Percentiles rank a stretch among this genome's conserved stretches.
phyloP scores from a whole-genome alignment of 2,888 invertebrate species.

The Toxonevra muliebris region DNA sequence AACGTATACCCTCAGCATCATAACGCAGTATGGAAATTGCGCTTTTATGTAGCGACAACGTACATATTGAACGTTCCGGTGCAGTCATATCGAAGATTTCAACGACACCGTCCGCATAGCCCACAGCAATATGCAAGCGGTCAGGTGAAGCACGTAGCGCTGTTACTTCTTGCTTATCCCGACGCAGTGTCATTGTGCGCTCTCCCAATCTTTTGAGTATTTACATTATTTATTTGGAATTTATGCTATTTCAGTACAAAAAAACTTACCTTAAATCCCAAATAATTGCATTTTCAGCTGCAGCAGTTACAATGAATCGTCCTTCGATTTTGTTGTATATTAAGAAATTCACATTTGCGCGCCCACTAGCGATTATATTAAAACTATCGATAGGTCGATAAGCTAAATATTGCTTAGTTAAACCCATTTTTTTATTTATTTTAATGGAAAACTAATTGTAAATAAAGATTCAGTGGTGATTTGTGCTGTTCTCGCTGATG shows the following conservation, averaged over 20 bases:
- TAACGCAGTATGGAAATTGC: constrained; percentile 85
- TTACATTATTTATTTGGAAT: not conserved
- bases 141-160: constrained; percentile 79
- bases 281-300: constrained; percentile 91
- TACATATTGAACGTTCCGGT: constrained; percentile 72
- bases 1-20: constrained; percentile 82
- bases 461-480: too few relatives aligned
- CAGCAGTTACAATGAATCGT: constrained; percentile 88
- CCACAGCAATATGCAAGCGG: constrained; percentile 84
- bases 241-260: too few relatives aligned
- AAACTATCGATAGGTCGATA: constrained; percentile 85
- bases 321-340: constrained; percentile 80
- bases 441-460: constrained; percentile 11
- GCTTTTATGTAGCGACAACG: constrained; percentile 82
- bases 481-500: not conserved
- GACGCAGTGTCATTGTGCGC: constrained; percentile 79
- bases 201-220: constrained; percentile 58
- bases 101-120: constrained; percentile 89
- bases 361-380: constrained; percentile 84
- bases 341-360: constrained; percentile 84
- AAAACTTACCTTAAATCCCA: constrained; percentile 89
- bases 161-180: constrained; percentile 84
- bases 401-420: constrained; percentile 94
- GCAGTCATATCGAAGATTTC: constrained; percentile 82
- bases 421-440: constrained; percentile 72